phyloP scores from a whole-genome alignment of 2,113 vertebrate species.

The Athene cunicularia region DNA sequence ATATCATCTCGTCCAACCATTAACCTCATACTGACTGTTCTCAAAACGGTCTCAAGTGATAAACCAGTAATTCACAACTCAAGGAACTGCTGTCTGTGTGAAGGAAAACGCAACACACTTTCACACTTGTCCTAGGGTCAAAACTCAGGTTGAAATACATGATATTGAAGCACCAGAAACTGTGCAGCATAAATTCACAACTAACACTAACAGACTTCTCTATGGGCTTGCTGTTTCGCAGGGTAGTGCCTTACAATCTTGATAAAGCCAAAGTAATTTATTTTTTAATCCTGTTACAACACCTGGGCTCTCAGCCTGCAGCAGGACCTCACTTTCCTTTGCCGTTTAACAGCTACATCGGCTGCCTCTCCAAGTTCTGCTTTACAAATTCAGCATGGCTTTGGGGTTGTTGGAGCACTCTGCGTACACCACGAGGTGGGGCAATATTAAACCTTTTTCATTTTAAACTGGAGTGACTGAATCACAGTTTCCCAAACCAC shows the following conservation, averaged over 20 bases:
- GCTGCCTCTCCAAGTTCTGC: not conserved
- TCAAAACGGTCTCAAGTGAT: not conserved
- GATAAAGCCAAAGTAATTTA: not conserved
- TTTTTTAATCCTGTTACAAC: not conserved
- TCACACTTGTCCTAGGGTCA: not conserved
- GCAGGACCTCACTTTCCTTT: not conserved
- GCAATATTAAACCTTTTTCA: not conserved
- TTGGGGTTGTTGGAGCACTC: rapidly evolving
- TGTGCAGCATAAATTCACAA: not conserved
- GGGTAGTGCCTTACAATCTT: not conserved
- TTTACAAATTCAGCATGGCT: not conserved
- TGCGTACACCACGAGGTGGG: not conserved
- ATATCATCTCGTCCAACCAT: too few relatives aligned
- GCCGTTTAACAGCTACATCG: not conserved
- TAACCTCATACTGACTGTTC: too few relatives aligned
- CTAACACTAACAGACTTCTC: not conserved
- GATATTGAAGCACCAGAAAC: not conserved
- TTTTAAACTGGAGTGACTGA: not conserved
- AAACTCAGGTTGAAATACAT: not conserved
- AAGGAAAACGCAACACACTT: not conserved
- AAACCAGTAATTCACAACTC: not conserved
- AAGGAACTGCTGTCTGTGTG: rapidly evolving
- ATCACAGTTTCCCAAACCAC: not conserved
- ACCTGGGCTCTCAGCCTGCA: not conserved
- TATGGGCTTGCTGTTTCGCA: rapidly evolving